These are phyloP conservation scores for Uria aalge DNA, from an alignment of 2,113 vertebrate species.

Conservation along the genomic window DNA sequence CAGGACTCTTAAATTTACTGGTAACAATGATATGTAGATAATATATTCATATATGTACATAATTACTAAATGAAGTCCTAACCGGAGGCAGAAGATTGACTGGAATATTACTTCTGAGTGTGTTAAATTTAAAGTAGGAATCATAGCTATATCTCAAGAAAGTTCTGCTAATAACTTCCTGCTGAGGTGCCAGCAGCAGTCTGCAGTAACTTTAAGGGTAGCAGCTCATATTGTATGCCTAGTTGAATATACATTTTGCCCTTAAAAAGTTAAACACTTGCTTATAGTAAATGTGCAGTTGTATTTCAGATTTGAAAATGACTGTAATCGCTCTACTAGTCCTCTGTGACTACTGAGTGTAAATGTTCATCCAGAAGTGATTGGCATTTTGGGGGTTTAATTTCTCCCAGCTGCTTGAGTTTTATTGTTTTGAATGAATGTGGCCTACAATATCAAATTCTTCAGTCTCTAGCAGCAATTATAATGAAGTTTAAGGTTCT, in stretches of 20 bases:
- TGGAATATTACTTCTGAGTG: background rate
- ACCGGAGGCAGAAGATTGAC: background rate
- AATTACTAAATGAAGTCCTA: background rate
- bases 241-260: background rate
- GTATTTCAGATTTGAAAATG: background rate
- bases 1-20: background rate
- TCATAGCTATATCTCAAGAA: background rate
- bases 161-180: background rate
- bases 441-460: background rate
- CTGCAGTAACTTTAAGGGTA: background rate
- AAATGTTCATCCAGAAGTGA: background rate
- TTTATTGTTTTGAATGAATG: background rate
- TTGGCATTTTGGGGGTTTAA: constrained; percentile 29
- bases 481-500: constrained; percentile 20
- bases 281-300: background rate
- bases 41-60: background rate
- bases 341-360: background rate
- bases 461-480: background rate
- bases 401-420: background rate
- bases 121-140: background rate
- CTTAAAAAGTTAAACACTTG: background rate
- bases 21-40: background rate
- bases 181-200: background rate
- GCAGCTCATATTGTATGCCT: background rate
- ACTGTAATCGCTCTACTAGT: background rate